Conservation (phyloP, 2,888 invertebrate species). For the Ophion obscuratus region DNA sequence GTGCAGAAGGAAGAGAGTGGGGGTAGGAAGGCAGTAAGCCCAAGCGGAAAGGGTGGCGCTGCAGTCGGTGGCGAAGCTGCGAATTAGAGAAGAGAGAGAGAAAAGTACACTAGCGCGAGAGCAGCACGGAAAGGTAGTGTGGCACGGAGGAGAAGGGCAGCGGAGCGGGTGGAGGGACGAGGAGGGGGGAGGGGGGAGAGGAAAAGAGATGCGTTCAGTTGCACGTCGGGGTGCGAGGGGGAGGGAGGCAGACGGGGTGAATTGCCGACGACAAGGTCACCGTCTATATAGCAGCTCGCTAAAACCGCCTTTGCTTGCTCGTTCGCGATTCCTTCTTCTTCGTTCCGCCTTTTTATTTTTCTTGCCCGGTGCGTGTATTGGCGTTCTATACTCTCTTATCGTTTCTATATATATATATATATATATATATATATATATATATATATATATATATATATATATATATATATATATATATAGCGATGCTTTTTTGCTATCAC, state of each 20-base stretch:
- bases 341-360: constrained; percentile 39
- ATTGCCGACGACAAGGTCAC: constrained; percentile 83
- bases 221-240: constrained; percentile 67
- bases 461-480: background rate
- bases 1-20: constrained; percentile 50
- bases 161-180: constrained; percentile 29
- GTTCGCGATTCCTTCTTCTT: constrained; percentile 72
- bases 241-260: constrained; percentile 81
- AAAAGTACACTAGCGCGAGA: constrained; percentile 48
- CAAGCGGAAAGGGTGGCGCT: constrained; percentile 60
- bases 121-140: constrained; percentile 26
- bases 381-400: constrained; percentile 73
- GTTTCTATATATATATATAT: no score
- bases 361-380: constrained; percentile 51
- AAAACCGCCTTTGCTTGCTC: constrained; percentile 74
- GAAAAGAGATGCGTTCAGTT: constrained; percentile 51
- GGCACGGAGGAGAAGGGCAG: constrained; percentile 21
- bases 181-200: constrained; percentile 32
- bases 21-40: constrained; percentile 67
- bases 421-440: no score
- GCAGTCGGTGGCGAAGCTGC: constrained; percentile 52
- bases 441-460: constrained; percentile 17
- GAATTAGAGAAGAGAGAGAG: constrained; percentile 53
- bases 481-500: constrained; percentile 28
- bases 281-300: constrained; percentile 78